Conservation (phyloP, 2,888 invertebrate species). For the Drosophila greeni region DNA sequence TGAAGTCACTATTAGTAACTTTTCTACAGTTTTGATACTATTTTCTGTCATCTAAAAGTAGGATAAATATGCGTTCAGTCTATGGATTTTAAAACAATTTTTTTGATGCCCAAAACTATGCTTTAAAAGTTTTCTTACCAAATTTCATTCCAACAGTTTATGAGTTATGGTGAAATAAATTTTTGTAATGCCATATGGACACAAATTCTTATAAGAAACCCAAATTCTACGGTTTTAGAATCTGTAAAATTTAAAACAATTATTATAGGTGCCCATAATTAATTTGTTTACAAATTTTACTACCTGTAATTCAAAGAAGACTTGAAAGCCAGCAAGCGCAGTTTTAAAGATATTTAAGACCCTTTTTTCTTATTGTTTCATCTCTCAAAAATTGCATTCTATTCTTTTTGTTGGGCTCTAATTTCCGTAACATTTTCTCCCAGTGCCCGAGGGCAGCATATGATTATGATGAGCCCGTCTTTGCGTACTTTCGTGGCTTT, state of each 20-base stretch:
- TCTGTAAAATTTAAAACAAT: not conserved
- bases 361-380: not conserved
- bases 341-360: not conserved
- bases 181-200: not conserved
- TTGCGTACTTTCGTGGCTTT: conserved; percentile 59
- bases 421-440: not conserved
- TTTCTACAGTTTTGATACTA: too few relatives aligned
- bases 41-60: too few relatives aligned
- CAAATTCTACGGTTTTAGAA: too few relatives aligned
- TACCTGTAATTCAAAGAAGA: too few relatives aligned
- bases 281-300: too few relatives aligned
- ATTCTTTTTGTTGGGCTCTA: not conserved
- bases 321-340: too few relatives aligned
- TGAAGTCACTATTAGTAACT: too few relatives aligned
- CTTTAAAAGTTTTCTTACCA: too few relatives aligned
- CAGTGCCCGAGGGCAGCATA: conserved; percentile 29
- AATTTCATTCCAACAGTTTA: too few relatives aligned
- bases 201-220: accelerated
- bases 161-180: too few relatives aligned
- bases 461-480: conserved; percentile 62
- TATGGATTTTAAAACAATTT: too few relatives aligned
- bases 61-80: not conserved
- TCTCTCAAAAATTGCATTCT: too few relatives aligned
- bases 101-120: not conserved
- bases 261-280: not conserved